Base-by-base conservation (phyloP, 2,113 vertebrate species). In the Hyaena hyaena region DNA sequence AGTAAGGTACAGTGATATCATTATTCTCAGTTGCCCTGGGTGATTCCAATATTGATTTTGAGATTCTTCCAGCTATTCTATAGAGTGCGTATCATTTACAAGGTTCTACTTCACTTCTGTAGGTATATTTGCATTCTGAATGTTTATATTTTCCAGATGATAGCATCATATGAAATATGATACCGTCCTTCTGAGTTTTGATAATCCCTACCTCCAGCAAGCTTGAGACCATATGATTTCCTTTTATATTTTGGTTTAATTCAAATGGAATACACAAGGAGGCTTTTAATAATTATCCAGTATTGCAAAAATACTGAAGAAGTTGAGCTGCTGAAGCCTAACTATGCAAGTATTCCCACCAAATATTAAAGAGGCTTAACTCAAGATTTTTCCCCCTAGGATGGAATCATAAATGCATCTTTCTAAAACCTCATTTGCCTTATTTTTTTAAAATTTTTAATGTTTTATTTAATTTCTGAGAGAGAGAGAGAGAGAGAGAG, bases 11-110 rank as follows among this genome's bases (percentile, higher is more conserved):
- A 71, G 16, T 76, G 69, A 96, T 93, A 94, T 61, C 79, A 95
- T 95, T 97, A 97, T 96, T 97, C 87, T 95, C 35, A 77, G 69
- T 90, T 0, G 0, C 66, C 65, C 35, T 63, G 55, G 48, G 58
- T 95, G 87, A 98, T 85, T 96, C 50, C 50, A 95, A 79, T 76
- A 96, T 88, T 97, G 92, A 97, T 95, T 96, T 97, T 97, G 92
- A 97, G 43, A 50, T 80, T 87, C 86, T 93, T 65, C 94, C 87
- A 95, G 35, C 28, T 48, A 69, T 87, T 93, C 91, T 95, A 97
- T 71, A 95, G 61, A 89, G 96, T 45, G 26, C 3, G 53, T 80
- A 90, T 86, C 50, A 94, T 95, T 94, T 98, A 73, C 79, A 97
- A 96, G 48, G 33, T 79, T 95, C 80, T 83, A 53, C 16, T 88